A percentile compares a stretch with the other conserved stretches of the same genome.
phyloP scores from a whole-genome alignment of 2,888 invertebrate species.

The Eugnorisma glareosa region DNA sequence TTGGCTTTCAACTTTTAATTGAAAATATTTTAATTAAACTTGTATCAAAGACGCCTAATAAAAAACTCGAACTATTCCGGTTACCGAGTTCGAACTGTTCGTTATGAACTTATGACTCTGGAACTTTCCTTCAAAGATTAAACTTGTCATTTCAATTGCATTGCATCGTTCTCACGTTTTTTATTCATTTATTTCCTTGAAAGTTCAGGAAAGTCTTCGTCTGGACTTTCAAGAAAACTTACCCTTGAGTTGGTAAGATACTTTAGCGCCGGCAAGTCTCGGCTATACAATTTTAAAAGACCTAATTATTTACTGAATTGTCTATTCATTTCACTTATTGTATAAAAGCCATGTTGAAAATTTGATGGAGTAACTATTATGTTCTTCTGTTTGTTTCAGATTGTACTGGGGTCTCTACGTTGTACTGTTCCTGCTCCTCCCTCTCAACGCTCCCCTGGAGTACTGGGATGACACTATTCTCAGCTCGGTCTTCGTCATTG shows the following conservation, averaged over 20 bases:
- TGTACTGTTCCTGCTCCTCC: conserved; percentile 92
- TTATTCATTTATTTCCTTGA: no score
- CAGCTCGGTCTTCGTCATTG: conserved; percentile 92
- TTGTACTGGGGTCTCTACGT: conserved; percentile 93
- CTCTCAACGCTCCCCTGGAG: conserved; percentile 94
- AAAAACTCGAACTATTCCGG: not conserved
- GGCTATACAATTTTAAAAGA: not conserved
- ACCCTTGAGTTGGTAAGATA: not conserved
- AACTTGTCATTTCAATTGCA: not conserved
- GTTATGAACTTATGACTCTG: not conserved
- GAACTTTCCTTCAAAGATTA: not conserved
- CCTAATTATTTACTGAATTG: not conserved
- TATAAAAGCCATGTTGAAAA: not conserved
- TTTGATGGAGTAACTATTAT: not conserved
- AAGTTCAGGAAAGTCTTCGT: no score
- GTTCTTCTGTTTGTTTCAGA: conserved; percentile 84
- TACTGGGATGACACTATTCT: conserved; percentile 94
- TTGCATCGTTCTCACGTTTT: not conserved
- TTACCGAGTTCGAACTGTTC: not conserved
- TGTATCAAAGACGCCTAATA: not conserved
- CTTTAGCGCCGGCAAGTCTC: not conserved
- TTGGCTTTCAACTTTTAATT: not conserved
- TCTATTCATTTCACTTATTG: not conserved
- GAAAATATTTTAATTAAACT: not conserved
- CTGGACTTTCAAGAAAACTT: not conserved